A percentile compares a stretch with the other conserved stretches of the same genome.
Conservation (phyloP, 2,888 invertebrate genomes). For the Philhelius pedissequus region DNA sequence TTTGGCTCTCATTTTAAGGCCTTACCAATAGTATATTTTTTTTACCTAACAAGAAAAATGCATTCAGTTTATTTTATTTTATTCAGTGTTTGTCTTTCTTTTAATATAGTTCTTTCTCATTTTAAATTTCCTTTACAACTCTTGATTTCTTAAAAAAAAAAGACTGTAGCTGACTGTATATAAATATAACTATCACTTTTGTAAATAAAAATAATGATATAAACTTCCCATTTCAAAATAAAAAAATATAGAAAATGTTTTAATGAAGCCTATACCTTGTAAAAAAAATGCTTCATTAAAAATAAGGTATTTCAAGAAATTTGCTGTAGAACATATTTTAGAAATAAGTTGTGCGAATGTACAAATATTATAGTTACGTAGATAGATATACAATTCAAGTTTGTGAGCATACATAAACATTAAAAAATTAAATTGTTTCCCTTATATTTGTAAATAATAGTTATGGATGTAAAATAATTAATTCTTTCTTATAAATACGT, state of each 20-base stretch:
- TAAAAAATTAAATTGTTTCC: background rate
- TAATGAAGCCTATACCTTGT: background rate
- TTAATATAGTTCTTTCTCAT: no score
- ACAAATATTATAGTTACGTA: constrained; percentile 49
- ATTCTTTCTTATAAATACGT: constrained; percentile 10
- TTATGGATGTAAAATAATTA: background rate
- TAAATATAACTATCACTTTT: no score
- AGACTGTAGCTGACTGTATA: no score
- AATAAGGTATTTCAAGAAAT: background rate
- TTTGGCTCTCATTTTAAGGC: no score
- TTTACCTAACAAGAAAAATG: no score
- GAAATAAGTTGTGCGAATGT: constrained; percentile 43
- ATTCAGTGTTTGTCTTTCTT: no score
- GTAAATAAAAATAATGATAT: no score
- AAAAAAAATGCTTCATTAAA: background rate
- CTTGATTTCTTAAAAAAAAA: no score
- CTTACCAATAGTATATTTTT: no score
- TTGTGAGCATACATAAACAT: background rate
- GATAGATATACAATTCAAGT: constrained; percentile 16
- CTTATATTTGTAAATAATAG: background rate
- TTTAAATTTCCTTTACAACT: no score
- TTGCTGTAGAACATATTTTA: background rate
- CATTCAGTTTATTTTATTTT: no score
- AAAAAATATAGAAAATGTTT: background rate
- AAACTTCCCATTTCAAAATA: background rate